phyloP scores from a whole-genome alignment of 1,140 invertebrate genomes.

The Aphelenchoides fujianensis region DNA sequence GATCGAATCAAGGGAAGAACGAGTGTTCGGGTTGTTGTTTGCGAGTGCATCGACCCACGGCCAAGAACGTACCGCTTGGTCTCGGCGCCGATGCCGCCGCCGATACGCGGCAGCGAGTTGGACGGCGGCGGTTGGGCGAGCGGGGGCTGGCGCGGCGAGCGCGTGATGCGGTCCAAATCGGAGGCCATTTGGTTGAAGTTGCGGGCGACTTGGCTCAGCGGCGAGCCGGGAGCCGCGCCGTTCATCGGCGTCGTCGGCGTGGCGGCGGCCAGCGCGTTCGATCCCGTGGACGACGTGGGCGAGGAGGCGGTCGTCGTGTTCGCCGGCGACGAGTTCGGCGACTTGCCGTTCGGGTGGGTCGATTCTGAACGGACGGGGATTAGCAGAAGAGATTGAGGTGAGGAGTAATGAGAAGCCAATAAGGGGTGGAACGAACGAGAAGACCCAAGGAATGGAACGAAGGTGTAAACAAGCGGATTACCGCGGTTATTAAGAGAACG shows the following conservation, averaged over 20 bases:
- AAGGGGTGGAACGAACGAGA: too few relatives aligned
- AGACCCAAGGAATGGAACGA: too few relatives aligned
- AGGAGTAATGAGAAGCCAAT: too few relatives aligned
- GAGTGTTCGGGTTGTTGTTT: not conserved
- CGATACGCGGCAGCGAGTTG: not conserved
- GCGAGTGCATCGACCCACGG: not conserved
- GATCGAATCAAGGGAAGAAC: not conserved
- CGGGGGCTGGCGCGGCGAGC: not conserved
- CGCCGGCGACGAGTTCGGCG: not conserved
- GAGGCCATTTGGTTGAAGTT: constrained; percentile 27
- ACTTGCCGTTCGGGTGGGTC: too few relatives aligned
- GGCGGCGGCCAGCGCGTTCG: not conserved
- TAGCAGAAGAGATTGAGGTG: too few relatives aligned
- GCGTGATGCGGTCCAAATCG: constrained; percentile 28
- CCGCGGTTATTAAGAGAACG: too few relatives aligned
- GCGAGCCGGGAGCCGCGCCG: constrained; percentile 8
- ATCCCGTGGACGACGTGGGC: not conserved
- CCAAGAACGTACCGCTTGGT: not conserved
- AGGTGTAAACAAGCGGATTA: too few relatives aligned
- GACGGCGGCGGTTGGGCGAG: not conserved
- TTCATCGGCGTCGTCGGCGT: constrained; percentile 7
- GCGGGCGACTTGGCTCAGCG: constrained; percentile 3
- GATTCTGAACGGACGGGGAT: too few relatives aligned
- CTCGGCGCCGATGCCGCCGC: not conserved
- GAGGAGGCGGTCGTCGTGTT: constrained; percentile 10